Evolutionary conservation across 2,888 invertebrate genomes (phyloP), one percentile per base, ranked within the genome.

Genomic region (Athripsodes cinereus): DNA sequence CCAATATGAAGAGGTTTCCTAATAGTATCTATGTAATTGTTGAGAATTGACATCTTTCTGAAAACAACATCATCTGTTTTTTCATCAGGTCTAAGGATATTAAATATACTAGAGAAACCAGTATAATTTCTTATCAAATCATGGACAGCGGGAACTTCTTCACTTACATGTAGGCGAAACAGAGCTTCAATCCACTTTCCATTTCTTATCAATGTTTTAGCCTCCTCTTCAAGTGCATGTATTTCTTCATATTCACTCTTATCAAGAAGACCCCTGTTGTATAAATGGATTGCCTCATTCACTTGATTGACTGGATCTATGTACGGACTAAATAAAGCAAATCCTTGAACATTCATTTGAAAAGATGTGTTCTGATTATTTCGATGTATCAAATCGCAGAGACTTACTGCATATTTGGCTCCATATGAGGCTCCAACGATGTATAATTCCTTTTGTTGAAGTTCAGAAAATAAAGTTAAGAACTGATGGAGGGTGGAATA

Each of bases 391-490:
- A 86, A 83, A 68, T 89, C 73, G 0, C 92, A 92, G 71, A 90
- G 71, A 0, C 92, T 89, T 1, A 95, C 95, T 0, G 83, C 82
- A 70, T 84, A 83, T 65, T 83, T 83, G 1, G 94, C 94, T 47
- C 84, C 93, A 69, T 94, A 94, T 0, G 92, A 93, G 75, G 96
- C 95, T 1, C 96, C 96, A 0, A 91, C 87, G 0, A 92, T 83
- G 74, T 85, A 96, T 71, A 96, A 94, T 53, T 88, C 87, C 66
- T 87, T 87, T 1, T 74, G 68, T 67, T 83, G 83, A 22, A 88
- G 74, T 66, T 91, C 85, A 0, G 88, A 87, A 69, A 95, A 96
- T 1, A 96, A 69, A 62, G 84, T 78, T 70, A 92, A 93, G 70
- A 96, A 91, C 71, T 96, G 96, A 46, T 78, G 72, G 2, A 94